Conservation (phyloP, 2,797 vertebrate species). For the Gorsachius magnificus region DNA sequence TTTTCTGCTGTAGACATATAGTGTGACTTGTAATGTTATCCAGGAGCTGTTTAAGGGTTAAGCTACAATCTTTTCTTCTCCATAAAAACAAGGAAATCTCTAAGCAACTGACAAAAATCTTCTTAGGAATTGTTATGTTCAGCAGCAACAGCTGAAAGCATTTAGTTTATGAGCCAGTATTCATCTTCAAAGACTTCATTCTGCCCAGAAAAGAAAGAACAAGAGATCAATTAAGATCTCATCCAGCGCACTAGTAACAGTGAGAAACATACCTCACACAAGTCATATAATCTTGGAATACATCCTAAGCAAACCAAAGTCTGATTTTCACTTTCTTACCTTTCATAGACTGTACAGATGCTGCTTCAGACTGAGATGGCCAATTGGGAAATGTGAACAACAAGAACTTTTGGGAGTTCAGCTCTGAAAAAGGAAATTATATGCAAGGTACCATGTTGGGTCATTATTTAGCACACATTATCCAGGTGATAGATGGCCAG, state of each 20-base stretch:
- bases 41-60: constrained; percentile 44
- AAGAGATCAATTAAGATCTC: constrained; percentile 69
- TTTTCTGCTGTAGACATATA: background rate
- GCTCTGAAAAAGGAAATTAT: background rate
- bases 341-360: constrained; percentile 16
- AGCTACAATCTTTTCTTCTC: constrained; percentile 4
- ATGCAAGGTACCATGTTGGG: fast-evolving
- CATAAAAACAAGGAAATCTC: constrained; percentile 42
- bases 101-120: constrained; percentile 55
- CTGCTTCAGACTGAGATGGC: background rate
- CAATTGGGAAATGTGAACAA: background rate
- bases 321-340: constrained; percentile 56
- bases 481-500: background rate
- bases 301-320: constrained; percentile 32
- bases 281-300: constrained; percentile 45
- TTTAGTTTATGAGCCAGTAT: constrained; percentile 66
- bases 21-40: background rate
- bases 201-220: constrained; percentile 63
- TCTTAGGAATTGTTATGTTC: constrained; percentile 50
- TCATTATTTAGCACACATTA: background rate
- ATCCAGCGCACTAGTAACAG: constrained; percentile 12
- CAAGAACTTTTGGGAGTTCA: background rate
- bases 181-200: constrained; percentile 60
- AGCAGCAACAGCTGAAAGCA: constrained; percentile 63
- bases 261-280: constrained; percentile 60